These are phyloP conservation scores for Mormyrus hasselquistii DNA, from an alignment of 2,797 vertebrate species.

Conservation along the genomic window DNA sequence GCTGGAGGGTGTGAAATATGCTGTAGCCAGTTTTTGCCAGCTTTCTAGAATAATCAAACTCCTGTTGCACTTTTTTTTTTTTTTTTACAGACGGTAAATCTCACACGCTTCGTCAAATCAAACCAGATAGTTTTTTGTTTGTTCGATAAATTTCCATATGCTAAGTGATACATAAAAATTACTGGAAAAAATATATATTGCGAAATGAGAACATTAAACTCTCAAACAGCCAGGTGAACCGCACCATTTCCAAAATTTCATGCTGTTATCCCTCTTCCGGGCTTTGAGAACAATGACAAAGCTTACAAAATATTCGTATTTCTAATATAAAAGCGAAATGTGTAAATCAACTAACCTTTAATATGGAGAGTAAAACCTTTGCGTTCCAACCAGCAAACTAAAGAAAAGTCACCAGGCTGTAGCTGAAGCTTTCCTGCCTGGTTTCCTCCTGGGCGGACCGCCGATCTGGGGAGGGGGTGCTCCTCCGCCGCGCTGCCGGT, in stretches of 20 bases:
- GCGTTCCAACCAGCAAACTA: background rate
- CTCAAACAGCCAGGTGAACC: background rate
- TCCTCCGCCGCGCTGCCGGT: background rate
- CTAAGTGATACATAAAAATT: background rate
- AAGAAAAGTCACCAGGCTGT: background rate
- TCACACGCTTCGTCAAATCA: background rate
- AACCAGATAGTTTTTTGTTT: background rate
- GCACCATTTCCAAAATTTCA: background rate
- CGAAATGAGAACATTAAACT: background rate
- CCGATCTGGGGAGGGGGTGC: background rate
- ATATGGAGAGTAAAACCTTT: background rate
- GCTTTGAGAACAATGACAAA: background rate
- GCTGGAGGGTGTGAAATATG: background rate
- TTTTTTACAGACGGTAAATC: background rate
- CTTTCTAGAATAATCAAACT: background rate
- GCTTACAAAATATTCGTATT: background rate
- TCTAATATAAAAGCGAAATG: background rate
- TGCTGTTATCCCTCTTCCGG: background rate
- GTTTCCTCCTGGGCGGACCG: background rate
- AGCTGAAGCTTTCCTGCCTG: background rate
- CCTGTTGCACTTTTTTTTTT: background rate
- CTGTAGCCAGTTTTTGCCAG: background rate
- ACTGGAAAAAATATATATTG: background rate
- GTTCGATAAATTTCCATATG: background rate
- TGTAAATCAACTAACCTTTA: background rate